A percentile compares a stretch with the other conserved stretches of the same genome.
Evolutionary conservation across 2,797 vertebrate genomes (phyloP).

Genomic region (Leptoclinus maculatus): DNA sequence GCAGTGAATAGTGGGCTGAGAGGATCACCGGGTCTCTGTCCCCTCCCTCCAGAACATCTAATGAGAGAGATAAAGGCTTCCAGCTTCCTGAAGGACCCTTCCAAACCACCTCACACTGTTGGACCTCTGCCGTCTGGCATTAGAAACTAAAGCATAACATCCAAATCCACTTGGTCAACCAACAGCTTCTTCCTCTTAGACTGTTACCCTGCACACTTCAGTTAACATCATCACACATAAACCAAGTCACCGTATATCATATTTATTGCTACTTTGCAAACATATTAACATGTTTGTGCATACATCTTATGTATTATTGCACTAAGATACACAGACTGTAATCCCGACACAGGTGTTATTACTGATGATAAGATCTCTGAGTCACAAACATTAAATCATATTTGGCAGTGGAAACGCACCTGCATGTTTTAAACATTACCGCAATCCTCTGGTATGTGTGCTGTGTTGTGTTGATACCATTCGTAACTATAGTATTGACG

Average conservation of each 20-base stretch:
- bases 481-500: constrained; percentile 27
- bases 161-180: not conserved
- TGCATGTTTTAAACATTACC: constrained; percentile 20
- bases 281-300: not conserved
- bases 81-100: too few species aligned
- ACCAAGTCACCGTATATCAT: not conserved
- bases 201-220: not conserved
- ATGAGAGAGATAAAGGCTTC: too few species aligned
- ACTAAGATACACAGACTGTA: constrained; percentile 5
- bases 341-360: constrained; percentile 35
- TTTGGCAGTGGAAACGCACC: constrained; percentile 42
- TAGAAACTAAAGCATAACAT: not conserved
- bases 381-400: constrained; percentile 40
- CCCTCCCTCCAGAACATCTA: too few species aligned
- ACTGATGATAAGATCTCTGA: constrained; percentile 22
- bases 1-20: too few species aligned
- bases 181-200: not conserved
- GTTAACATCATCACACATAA: not conserved
- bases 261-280: not conserved
- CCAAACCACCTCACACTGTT: too few species aligned
- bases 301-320: not conserved
- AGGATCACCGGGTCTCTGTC: too few species aligned
- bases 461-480: constrained; percentile 7
- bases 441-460: constrained; percentile 5
- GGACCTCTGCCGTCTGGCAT: too few species aligned